These are phyloP conservation scores for Dreissena rostriformis DNA, from an alignment of 1,140 invertebrate genomes.

Conservation along the genomic window DNA sequence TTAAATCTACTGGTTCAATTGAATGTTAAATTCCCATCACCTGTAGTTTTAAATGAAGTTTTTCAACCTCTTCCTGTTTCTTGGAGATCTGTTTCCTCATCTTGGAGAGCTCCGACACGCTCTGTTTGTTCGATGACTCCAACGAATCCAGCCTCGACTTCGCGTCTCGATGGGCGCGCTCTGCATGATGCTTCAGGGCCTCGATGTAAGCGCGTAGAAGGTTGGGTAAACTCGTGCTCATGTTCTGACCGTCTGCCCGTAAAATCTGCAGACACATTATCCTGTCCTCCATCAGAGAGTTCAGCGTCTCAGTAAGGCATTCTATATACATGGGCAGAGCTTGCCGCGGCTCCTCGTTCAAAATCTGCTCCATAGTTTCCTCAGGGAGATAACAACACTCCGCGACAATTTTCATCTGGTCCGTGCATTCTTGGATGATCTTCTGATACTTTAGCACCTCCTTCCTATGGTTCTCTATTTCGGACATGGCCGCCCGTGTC, in stretches of 20 bases:
- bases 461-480: conserved; percentile 64
- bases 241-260: conserved; percentile 12
- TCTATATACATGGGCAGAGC: conserved; percentile 47
- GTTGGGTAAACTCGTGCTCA: conserved; percentile 32
- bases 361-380: conserved; percentile 6
- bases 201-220: conserved; percentile 48
- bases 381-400: conserved; percentile 50
- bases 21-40: conserved; percentile 1
- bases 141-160: conserved; percentile 41
- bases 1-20: no score
- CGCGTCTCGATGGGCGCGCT: conserved; percentile 32
- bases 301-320: conserved; percentile 52
- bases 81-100: conserved; percentile 40
- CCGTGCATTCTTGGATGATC: conserved; percentile 52
- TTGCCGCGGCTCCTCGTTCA: conserved; percentile 28
- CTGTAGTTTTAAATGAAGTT: conserved; percentile 49
- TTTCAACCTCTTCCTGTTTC: conserved; percentile 49
- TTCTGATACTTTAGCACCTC: conserved; percentile 43
- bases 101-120: conserved; percentile 41
- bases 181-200: conserved; percentile 40
- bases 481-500: conserved; percentile 63
- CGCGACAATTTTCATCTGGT: conserved; percentile 56
- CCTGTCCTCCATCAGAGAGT: conserved; percentile 61
- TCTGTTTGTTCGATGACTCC: conserved; percentile 49
- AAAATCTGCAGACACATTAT: conserved; percentile 58